phyloP scores from a whole-genome alignment of 37 sponge, comb jelly and placozoan species.

The Agelas oroides region DNA sequence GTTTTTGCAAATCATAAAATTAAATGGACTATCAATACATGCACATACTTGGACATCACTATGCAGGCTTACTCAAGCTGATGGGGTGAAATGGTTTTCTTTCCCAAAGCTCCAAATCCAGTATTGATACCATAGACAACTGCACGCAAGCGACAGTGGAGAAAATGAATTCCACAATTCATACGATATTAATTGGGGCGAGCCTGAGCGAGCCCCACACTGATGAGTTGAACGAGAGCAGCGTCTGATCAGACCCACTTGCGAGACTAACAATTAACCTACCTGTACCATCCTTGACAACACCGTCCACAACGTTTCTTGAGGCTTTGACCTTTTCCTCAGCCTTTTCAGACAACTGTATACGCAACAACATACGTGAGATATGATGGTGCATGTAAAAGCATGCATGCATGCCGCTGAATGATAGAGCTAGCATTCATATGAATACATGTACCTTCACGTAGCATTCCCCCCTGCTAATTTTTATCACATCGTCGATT shows the following conservation, averaged over 20 bases:
- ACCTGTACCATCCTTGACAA: slow-evolving; percentile 54
- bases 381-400: no score
- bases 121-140: slow-evolving; percentile 85
- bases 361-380: no score
- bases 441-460: slow-evolving; percentile 45
- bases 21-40: no score
- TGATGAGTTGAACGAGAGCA: no score
- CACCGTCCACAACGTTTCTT: slow-evolving; percentile 55
- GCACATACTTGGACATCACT: no score
- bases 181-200: no score
- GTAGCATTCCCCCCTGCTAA: slow-evolving; percentile 34
- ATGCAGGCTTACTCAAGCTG: slow-evolving; percentile 68
- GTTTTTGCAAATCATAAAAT: no score
- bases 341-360: slow-evolving; percentile 48
- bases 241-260: no score
- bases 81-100: slow-evolving; percentile 41
- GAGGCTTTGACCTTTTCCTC: slow-evolving; percentile 25
- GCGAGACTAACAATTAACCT: background rate
- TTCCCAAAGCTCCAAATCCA: slow-evolving; percentile 86
- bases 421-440: no score
- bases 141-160: slow-evolving; percentile 21
- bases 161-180: background rate
- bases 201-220: no score
- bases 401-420: no score
- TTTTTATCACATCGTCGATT: slow-evolving; percentile 22